phyloP scores from a whole-genome alignment of 2,113 vertebrate species.

The Colaptes auratus region DNA sequence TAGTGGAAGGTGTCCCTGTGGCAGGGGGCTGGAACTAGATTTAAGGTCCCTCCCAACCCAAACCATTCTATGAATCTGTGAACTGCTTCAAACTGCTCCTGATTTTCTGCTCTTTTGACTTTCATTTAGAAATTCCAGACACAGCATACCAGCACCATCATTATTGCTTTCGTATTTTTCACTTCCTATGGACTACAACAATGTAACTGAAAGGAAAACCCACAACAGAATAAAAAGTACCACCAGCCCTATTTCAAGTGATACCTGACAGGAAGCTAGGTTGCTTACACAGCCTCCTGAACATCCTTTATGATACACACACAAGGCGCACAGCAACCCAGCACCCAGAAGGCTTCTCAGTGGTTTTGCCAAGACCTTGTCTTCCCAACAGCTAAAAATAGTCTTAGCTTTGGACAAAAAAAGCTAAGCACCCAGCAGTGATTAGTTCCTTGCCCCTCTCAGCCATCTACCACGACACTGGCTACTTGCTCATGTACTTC shows the following conservation, averaged over 20 bases:
- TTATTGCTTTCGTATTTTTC: background rate
- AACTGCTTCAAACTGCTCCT: background rate
- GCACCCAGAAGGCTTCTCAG: background rate
- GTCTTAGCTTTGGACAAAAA: background rate
- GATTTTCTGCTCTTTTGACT: background rate
- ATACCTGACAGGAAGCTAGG: background rate
- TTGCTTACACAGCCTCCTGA: background rate
- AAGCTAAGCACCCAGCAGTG: background rate
- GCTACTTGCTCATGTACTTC: background rate
- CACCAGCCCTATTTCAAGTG: background rate
- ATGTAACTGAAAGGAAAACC: background rate
- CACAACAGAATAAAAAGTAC: background rate
- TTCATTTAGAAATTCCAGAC: background rate
- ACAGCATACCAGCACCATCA: background rate
- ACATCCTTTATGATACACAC: background rate
- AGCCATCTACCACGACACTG: background rate
- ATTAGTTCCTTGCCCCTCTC: background rate
- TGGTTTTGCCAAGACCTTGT: background rate
- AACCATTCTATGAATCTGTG: too few species aligned
- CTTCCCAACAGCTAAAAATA: background rate
- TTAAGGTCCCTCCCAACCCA: too few species aligned
- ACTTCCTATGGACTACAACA: background rate
- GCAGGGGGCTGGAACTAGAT: too few species aligned
- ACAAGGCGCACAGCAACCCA: rapidly evolving
- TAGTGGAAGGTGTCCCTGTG: too few species aligned